Base-by-base conservation (phyloP, 2,888 invertebrate genomes). In the Oligia strigilis region DNA sequence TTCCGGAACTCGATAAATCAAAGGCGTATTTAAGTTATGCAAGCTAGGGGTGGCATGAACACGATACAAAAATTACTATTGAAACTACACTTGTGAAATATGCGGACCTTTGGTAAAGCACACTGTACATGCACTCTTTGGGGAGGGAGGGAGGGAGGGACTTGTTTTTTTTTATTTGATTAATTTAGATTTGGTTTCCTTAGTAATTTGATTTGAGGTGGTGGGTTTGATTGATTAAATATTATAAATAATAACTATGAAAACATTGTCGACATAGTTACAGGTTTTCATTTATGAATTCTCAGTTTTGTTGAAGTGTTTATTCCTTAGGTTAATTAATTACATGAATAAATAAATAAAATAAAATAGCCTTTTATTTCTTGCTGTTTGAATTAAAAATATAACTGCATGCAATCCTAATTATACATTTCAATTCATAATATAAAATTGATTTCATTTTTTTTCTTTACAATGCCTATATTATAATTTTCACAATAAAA, bases 11-110 rank as follows among this genome's bases (percentile, higher is more conserved):
- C 71, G 78, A 92, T 94, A 94, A 94, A 94, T 94, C 94, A 93
- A 86, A 88, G 80, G 73, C 78, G 88, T 88, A 90, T 93, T 93
- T 92, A 93, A 94, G 93, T 94, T 93, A 94, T 93, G 92, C 92
- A 92, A 79, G 80, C 84, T 78, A 80, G 88, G 72, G 90, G 89
- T 79, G 85, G 87, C 75, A 71, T 79, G 89, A 86, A 88, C 88
- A 89, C 92, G 90, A 91, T 91, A 91, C 89, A 87, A 90, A 88
- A 91, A 91, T 90, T 89, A 91, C 90, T 90, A 88, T 89, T 84
- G 85, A 75, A 79, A 86, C 85, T 87, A 86, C 85, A 85, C 84
- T 74, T 6, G 81, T 82, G 64, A 87, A 85, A 78, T 81, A 79
- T 81, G 77, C 78, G 76, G 60, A 72, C 49, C 81, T 64, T 85